Conservation (phyloP, 1,140 invertebrate species). For the Meteorus sp. region DNA sequence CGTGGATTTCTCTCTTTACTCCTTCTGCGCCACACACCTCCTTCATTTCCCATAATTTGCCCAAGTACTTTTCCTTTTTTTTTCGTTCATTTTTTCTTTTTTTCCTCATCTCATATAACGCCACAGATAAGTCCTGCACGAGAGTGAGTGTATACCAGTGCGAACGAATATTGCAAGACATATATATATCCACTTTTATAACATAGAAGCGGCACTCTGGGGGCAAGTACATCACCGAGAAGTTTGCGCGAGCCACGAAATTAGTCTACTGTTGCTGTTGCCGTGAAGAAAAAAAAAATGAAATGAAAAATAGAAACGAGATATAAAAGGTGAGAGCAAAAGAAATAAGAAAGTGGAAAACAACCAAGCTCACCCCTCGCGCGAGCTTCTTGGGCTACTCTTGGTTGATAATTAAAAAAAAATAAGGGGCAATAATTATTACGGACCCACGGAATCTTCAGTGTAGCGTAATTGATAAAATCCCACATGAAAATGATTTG, state of each 20-base stretch:
- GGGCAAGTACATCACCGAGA: conserved; percentile 44
- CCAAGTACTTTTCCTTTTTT: conserved; percentile 18
- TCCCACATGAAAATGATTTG: too few relatives aligned
- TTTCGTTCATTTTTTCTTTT: conserved; percentile 10
- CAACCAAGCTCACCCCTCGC: neutral
- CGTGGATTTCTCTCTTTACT: conserved; percentile 4
- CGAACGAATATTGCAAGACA: conserved; percentile 10
- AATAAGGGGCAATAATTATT: conserved; percentile 16
- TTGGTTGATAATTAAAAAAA: neutral
- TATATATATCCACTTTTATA: neutral
- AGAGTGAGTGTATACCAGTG: conserved; percentile 16
- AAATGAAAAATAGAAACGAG: conserved; percentile 13
- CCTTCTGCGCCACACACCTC: too few relatives aligned
- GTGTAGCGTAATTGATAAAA: neutral
- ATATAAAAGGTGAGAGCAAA: neutral
- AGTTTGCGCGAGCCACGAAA: conserved; percentile 38
- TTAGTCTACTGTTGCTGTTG: conserved; percentile 41
- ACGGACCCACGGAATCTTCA: conserved; percentile 7
- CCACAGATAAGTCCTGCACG: conserved; percentile 35
- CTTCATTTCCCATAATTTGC: conserved; percentile 27
- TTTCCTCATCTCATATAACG: too few relatives aligned
- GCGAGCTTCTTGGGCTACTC: neutral
- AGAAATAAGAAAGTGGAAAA: conserved; percentile 7
- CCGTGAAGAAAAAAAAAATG: neutral
- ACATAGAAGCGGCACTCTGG: conserved; percentile 30